A percentile compares a stretch with the other conserved stretches of the same genome.
These are phyloP conservation scores for Marmota monax DNA, from an alignment of 2,113 vertebrate species.

Conservation along the genomic window DNA sequence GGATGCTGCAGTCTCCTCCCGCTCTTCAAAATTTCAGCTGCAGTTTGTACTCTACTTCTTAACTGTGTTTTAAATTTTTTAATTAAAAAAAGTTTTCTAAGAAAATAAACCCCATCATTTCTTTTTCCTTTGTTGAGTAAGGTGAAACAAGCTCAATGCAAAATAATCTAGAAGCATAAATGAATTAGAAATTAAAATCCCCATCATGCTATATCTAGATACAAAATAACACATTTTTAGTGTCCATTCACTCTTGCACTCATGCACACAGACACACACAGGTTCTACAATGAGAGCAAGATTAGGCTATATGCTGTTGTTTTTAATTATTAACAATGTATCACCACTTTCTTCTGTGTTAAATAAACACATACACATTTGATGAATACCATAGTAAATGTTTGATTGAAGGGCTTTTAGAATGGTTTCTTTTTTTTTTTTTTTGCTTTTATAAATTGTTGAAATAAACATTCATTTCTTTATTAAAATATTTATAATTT, in stretches of 20 bases:
- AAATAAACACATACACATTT: background rate
- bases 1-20: background rate
- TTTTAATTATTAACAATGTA: background rate
- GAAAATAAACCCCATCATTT: conserved; percentile 13
- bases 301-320: background rate
- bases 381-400: background rate
- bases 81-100: background rate
- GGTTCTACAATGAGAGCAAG: background rate
- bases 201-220: background rate
- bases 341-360: background rate
- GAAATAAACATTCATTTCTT: conserved; percentile 16
- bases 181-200: background rate
- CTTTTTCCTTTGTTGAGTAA: background rate
- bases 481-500: background rate
- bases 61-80: background rate
- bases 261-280: background rate
- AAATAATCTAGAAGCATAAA: conserved; percentile 36
- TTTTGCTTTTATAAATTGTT: background rate
- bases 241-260: background rate
- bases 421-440: background rate
- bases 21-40: background rate
- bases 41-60: background rate
- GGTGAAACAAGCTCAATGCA: background rate
- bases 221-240: background rate
- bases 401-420: background rate